phyloP scores from a whole-genome alignment of 2,113 vertebrate species.

The Brachirus orientalis region DNA sequence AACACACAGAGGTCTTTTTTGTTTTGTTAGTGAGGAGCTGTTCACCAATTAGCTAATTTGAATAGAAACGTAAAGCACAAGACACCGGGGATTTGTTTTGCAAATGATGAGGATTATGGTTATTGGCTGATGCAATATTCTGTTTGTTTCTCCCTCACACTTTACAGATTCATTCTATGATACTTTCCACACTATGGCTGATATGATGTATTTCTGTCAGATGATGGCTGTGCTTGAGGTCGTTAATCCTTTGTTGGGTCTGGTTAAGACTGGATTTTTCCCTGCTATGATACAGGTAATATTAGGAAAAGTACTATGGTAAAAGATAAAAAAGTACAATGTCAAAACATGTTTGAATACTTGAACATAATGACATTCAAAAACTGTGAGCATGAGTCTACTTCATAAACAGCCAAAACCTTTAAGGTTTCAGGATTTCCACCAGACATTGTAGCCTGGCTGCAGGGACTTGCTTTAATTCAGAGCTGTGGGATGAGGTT shows the following conservation, averaged over 20 bases:
- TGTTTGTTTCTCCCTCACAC: constrained; percentile 8
- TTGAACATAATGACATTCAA: too few relatives aligned
- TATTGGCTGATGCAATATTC: constrained; percentile 1
- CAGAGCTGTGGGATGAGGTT: too few relatives aligned
- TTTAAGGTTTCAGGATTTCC: too few relatives aligned
- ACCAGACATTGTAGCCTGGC: too few relatives aligned
- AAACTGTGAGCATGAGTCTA: too few relatives aligned
- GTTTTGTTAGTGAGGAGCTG: constrained; percentile 30
- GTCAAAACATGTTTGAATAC: too few relatives aligned
- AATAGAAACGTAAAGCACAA: constrained; percentile 54
- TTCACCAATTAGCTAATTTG: constrained; percentile 49
- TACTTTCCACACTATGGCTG: constrained; percentile 89
- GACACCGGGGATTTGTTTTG: constrained; percentile 61
- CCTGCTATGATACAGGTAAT: constrained; percentile 89
- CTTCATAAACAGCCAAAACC: too few relatives aligned
- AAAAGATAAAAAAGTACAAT: too few relatives aligned
- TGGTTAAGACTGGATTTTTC: constrained; percentile 85
- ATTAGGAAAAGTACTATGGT: neutral
- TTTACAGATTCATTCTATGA: constrained; percentile 90
- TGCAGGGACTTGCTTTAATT: too few relatives aligned
- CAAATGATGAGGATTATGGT: constrained; percentile 51
- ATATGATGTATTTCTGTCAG: constrained; percentile 97
- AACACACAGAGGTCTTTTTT: neutral
- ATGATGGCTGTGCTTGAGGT: constrained; percentile 89
- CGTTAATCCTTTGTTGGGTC: constrained; percentile 87